These are phyloP conservation scores for Nemurella pictetii DNA, from an alignment of 2,888 invertebrate species.

Conservation along the genomic window DNA sequence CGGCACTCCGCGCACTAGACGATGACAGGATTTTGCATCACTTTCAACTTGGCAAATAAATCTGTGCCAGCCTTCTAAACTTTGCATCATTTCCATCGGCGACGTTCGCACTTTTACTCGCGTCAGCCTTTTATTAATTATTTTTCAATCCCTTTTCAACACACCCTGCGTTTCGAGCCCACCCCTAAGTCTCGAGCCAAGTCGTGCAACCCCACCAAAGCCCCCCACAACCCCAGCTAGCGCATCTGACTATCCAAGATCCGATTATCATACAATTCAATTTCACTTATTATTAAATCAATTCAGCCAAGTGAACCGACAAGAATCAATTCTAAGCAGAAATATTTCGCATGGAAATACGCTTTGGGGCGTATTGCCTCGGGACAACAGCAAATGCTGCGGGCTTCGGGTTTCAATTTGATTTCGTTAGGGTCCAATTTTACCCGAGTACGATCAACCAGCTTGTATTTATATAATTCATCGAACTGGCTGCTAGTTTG, in stretches of 20 bases:
- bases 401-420: slow-evolving; percentile 16
- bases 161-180: slow-evolving; percentile 5
- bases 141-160: slow-evolving; percentile 32
- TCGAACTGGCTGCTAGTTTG: neutral
- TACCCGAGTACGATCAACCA: neutral
- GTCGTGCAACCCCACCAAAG: neutral
- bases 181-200: neutral
- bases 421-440: slow-evolving; percentile 19
- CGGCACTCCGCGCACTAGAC: too few species aligned
- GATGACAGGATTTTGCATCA: slow-evolving; percentile 21
- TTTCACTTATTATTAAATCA: slow-evolving; percentile 31
- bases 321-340: slow-evolving; percentile 21
- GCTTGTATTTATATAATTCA: neutral
- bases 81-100: slow-evolving; percentile 1
- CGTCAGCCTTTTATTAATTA: slow-evolving; percentile 32
- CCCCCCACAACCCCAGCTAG: neutral
- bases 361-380: neutral
- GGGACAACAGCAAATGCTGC: neutral
- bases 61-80: neutral
- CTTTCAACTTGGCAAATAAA: slow-evolving; percentile 16
- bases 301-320: slow-evolving; percentile 27
- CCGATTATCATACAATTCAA: slow-evolving; percentile 30
- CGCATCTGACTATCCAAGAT: slow-evolving; percentile 8
- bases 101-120: slow-evolving; percentile 16
- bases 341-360: slow-evolving; percentile 19